Conservation (phyloP, 2,797 vertebrate genomes). For the Microchirus variegatus region DNA sequence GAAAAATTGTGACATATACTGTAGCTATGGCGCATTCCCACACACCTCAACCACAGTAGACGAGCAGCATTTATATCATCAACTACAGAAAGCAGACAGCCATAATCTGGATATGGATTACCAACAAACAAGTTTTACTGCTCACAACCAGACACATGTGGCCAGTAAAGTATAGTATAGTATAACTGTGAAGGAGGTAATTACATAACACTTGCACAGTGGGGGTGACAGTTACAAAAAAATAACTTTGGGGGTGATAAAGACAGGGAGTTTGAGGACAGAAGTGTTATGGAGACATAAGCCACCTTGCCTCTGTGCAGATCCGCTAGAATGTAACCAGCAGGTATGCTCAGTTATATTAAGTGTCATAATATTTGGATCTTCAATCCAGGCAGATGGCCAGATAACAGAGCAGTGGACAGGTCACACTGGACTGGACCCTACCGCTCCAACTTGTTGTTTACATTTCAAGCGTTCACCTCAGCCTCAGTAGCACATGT, state of each 20-base stretch:
- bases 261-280: slow-evolving; percentile 55
- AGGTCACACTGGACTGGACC: slow-evolving; percentile 31
- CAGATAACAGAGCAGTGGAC: slow-evolving; percentile 67
- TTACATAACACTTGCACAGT: slow-evolving; percentile 52
- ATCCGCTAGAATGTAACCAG: slow-evolving; percentile 71
- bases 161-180: too few relatives aligned
- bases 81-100: background rate
- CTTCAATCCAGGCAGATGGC: slow-evolving; percentile 68
- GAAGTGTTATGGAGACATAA: slow-evolving; percentile 67
- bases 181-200: background rate
- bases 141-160: background rate
- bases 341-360: slow-evolving; percentile 78
- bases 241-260: slow-evolving; percentile 38
- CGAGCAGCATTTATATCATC: slow-evolving; percentile 35
- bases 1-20: background rate
- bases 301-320: slow-evolving; percentile 66
- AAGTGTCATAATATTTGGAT: slow-evolving; percentile 84
- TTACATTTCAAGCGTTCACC: slow-evolving; percentile 64
- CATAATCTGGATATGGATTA: too few relatives aligned
- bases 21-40: too few relatives aligned
- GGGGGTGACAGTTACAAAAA: slow-evolving; percentile 40
- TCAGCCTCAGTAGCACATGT: slow-evolving; percentile 28
- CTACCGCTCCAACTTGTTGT: slow-evolving; percentile 57
- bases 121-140: too few relatives aligned
- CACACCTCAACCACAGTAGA: slow-evolving; percentile 7